phyloP scores from a whole-genome alignment of 2,888 invertebrate genomes.

The Belgica antarctica region DNA sequence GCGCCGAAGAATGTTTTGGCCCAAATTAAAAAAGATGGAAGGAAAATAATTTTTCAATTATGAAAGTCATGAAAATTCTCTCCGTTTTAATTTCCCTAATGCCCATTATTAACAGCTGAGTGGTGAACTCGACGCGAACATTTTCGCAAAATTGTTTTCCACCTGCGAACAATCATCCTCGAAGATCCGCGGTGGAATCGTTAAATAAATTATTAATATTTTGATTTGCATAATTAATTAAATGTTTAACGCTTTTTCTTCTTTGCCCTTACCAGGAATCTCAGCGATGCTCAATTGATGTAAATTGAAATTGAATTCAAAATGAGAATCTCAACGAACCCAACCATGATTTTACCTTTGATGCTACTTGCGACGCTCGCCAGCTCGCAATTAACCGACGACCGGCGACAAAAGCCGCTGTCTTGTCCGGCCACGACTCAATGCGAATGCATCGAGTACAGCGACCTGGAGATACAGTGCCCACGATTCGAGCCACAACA shows the following conservation, averaged over 20 bases:
- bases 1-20: too few species aligned
- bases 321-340: not conserved
- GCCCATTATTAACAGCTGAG: constrained; percentile 11
- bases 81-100: constrained; percentile 37
- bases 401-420: not conserved
- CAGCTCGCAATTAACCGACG: not conserved
- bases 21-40: not conserved
- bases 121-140: not conserved
- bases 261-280: not conserved
- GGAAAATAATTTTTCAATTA: constrained; percentile 38
- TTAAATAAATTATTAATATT: not conserved
- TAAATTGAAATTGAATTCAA: not conserved
- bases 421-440: constrained; percentile 10
- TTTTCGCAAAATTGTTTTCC: not conserved
- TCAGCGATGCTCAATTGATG: not conserved
- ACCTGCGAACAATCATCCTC: not conserved
- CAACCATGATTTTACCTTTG: not conserved
- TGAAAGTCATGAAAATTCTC: not conserved
- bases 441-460: constrained; percentile 45
- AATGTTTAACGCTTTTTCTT: too few species aligned
- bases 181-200: not conserved
- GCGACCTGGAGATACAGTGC: constrained; percentile 52
- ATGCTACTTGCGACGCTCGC: not conserved
- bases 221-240: constrained; percentile 4
- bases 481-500: constrained; percentile 50